phyloP scores from a whole-genome alignment of 2,113 vertebrate species.

The Isichthys henryi region DNA sequence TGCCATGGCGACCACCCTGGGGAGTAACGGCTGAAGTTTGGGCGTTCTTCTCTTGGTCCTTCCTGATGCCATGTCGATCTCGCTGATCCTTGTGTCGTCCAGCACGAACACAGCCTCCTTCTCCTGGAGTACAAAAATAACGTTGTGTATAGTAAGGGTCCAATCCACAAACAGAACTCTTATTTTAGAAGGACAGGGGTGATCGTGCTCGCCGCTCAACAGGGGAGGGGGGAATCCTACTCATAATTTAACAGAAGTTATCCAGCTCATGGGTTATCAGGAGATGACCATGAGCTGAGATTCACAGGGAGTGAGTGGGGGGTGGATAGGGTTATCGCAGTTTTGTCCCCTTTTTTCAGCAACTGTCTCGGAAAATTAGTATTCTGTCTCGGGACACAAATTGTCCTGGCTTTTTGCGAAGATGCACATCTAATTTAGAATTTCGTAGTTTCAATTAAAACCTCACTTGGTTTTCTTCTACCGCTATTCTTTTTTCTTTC shows the following conservation, averaged over 20 bases:
- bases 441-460: no score
- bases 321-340: no score
- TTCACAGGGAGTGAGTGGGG: neutral
- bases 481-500: no score
- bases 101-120: constrained; percentile 82
- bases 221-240: neutral
- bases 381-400: no score
- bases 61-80: constrained; percentile 81
- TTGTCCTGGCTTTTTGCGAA: no score
- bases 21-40: constrained; percentile 71
- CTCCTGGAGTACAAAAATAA: constrained; percentile 61
- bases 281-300: neutral
- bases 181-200: neutral
- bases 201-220: neutral
- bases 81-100: constrained; percentile 76
- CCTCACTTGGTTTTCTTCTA: no score
- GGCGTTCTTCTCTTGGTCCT: constrained; percentile 79
- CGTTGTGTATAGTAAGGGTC: neutral
- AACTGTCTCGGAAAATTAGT: no score
- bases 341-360: no score
- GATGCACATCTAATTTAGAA: no score
- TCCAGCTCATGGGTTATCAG: neutral
- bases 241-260: neutral
- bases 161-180: neutral
- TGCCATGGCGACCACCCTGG: constrained; percentile 66